phyloP scores from a whole-genome alignment of 2,113 vertebrate genomes.

The Lanius collurio region DNA sequence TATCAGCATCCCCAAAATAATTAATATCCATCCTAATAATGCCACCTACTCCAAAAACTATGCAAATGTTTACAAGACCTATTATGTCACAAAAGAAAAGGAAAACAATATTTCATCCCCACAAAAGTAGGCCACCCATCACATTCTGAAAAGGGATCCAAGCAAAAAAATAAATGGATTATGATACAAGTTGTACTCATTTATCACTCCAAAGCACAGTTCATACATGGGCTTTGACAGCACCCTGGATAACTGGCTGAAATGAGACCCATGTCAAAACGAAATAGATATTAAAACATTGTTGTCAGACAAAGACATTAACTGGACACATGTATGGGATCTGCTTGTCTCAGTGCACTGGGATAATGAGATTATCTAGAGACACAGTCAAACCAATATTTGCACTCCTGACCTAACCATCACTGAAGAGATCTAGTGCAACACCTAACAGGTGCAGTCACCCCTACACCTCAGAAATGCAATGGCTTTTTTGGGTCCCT shows the following conservation, averaged over 20 bases:
- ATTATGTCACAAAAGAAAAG: slow-evolving; percentile 55
- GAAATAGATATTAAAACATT: neutral
- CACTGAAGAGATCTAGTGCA: neutral
- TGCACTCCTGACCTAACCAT: neutral
- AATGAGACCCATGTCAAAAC: neutral
- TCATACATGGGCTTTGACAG: neutral
- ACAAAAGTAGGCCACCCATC: slow-evolving; percentile 70
- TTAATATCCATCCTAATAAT: slow-evolving; percentile 67
- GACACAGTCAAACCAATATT: neutral
- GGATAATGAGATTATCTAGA: neutral
- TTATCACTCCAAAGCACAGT: slow-evolving; percentile 30
- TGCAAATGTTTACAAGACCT: slow-evolving; percentile 53
- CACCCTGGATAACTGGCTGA: neutral
- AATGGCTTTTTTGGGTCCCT: neutral
- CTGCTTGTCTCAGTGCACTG: neutral
- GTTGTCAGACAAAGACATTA: neutral
- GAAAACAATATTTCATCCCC: slow-evolving; percentile 72
- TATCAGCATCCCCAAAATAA: slow-evolving; percentile 69
- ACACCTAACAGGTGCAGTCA: neutral
- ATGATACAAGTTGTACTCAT: slow-evolving; percentile 50
- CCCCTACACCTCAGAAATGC: accelerated
- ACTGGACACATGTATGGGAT: neutral
- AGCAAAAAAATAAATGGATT: slow-evolving; percentile 33
- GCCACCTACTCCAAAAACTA: slow-evolving; percentile 50
- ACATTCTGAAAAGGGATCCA: slow-evolving; percentile 26